These are phyloP conservation scores for Pluvialis apricaria DNA, from an alignment of 2,113 vertebrate species.

Conservation along the genomic window DNA sequence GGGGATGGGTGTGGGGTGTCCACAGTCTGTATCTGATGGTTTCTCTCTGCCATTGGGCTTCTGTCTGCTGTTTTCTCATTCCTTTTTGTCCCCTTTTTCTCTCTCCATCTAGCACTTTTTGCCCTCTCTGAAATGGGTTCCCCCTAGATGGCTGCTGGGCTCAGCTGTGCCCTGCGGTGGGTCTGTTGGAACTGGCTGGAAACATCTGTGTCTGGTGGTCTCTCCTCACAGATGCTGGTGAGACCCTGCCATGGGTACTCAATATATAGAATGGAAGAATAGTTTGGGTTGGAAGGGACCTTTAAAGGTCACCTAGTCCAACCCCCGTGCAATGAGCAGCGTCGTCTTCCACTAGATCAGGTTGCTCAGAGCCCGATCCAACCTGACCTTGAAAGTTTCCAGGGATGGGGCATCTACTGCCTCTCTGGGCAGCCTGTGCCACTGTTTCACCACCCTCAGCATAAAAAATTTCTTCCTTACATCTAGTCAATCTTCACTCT, in stretches of 20 bases:
- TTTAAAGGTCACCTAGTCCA: background rate
- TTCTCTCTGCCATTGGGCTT: background rate
- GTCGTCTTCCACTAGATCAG: background rate
- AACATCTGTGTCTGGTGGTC: accelerated
- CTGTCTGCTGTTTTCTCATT: background rate
- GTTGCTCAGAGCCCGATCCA: background rate
- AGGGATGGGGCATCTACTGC: background rate
- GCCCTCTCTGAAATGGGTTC: background rate
- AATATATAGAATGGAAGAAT: background rate
- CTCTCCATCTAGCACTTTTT: background rate
- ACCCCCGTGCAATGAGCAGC: background rate
- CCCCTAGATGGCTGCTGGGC: background rate
- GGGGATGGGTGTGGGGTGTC: background rate
- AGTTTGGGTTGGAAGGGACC: background rate
- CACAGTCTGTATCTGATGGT: background rate
- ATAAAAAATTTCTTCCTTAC: background rate
- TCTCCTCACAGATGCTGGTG: background rate
- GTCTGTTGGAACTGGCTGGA: background rate
- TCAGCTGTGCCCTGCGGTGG: background rate
- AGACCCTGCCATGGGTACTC: background rate
- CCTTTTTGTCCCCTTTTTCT: background rate
- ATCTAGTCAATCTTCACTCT: background rate
- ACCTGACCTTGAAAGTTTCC: background rate
- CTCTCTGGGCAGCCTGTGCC: background rate
- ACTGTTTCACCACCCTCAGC: background rate